Evolutionary conservation across 2,888 invertebrate genomes (phyloP).

Genomic region (Melangyna quadrimaculata): DNA sequence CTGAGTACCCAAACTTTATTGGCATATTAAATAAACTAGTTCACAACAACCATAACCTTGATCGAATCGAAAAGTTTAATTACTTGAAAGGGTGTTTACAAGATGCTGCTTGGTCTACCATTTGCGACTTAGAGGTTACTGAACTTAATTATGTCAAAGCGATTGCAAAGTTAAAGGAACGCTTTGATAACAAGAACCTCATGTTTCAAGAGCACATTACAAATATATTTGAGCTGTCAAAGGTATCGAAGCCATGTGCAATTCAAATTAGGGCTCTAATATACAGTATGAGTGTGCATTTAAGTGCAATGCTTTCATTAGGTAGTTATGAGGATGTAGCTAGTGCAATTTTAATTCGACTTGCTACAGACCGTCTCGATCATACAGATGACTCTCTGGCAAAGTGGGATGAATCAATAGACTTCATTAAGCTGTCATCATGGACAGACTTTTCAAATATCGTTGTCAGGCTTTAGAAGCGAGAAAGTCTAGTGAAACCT

Average conservation of each 20-base stretch:
- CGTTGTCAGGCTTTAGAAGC: background rate
- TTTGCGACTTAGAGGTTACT: slow-evolving; percentile 7
- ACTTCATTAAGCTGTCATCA: background rate
- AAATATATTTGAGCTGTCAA: background rate
- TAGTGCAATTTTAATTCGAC: background rate
- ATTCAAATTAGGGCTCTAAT: background rate
- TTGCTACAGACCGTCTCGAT: background rate
- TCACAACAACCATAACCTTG: background rate
- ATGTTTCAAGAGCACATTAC: background rate
- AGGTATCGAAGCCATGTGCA: background rate
- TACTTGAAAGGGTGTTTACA: background rate
- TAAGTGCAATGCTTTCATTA: background rate
- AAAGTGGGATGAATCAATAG: background rate
- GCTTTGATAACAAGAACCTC: background rate
- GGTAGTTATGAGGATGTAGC: background rate
- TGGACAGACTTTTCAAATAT: background rate
- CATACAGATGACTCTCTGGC: background rate
- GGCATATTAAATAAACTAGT: too few relatives aligned
- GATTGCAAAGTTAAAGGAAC: background rate
- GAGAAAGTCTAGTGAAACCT: background rate
- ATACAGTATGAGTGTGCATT: background rate
- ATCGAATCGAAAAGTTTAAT: background rate
- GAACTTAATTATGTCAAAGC: background rate
- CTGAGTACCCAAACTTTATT: background rate
- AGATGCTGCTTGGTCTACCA: background rate